phyloP scores from a whole-genome alignment of 2,888 invertebrate species.

The Drosophila flavopinicola region DNA sequence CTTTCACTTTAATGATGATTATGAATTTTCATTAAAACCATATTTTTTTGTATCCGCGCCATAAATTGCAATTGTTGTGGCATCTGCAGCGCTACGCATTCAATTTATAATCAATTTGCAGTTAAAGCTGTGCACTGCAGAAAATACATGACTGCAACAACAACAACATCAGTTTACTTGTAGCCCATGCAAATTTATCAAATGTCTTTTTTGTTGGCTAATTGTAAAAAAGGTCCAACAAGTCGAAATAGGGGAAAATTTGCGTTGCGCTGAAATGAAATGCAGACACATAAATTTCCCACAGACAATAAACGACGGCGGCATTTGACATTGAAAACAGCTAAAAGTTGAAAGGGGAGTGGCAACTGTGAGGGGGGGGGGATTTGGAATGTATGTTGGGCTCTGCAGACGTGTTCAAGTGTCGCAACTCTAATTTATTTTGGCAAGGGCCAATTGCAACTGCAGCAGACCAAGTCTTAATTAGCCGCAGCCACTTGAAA shows the following conservation, averaged over 20 bases:
- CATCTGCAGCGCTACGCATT: constrained; percentile 37
- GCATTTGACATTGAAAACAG: constrained; percentile 67
- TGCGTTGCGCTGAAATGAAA: constrained; percentile 46
- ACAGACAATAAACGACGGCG: constrained; percentile 52
- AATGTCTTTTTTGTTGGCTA: constrained; percentile 43
- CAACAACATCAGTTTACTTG: constrained; percentile 45
- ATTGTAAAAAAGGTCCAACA: constrained; percentile 37
- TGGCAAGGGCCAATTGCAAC: constrained; percentile 35
- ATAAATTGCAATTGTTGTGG: constrained; percentile 36
- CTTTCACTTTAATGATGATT: constrained; percentile 20
- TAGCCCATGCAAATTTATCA: constrained; percentile 58
- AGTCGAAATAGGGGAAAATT: constrained; percentile 17
- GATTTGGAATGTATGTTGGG: background rate
- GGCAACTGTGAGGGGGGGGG: background rate
- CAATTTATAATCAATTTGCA: constrained; percentile 61
- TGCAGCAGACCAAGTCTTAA: constrained; percentile 38
- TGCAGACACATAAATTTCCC: constrained; percentile 73
- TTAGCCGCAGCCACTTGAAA: constrained; percentile 63
- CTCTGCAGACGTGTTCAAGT: constrained; percentile 55
- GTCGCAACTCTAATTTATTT: constrained; percentile 66
- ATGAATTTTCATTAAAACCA: constrained; percentile 9
- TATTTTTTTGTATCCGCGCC: background rate
- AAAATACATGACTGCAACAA: constrained; percentile 20
- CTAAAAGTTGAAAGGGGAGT: constrained; percentile 9
- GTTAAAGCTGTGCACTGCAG: constrained; percentile 26